Evolutionary conservation across 2,888 invertebrate genomes (phyloP).

Genomic region (Unio delphinus): DNA sequence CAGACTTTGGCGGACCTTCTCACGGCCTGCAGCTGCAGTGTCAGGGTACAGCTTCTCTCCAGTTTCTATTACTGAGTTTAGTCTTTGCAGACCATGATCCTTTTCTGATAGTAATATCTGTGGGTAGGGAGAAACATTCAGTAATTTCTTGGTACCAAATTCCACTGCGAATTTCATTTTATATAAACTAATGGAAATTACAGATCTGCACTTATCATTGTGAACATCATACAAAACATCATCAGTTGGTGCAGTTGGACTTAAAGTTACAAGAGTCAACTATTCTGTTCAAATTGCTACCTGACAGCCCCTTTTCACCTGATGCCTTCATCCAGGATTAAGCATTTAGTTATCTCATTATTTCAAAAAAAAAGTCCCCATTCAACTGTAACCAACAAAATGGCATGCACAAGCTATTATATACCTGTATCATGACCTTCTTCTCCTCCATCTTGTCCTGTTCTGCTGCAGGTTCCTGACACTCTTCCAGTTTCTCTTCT

Average conservation of each 20-base stretch:
- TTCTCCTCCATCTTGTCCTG: conserved; percentile 89
- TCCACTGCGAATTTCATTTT: too few relatives aligned
- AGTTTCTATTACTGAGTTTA: conserved; percentile 88
- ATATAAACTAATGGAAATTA: too few relatives aligned
- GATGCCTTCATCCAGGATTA: too few relatives aligned
- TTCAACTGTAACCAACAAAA: too few relatives aligned
- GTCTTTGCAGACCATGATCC: conserved; percentile 83
- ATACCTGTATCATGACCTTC: conserved; percentile 74
- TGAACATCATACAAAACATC: too few relatives aligned
- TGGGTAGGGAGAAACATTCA: conserved; percentile 1
- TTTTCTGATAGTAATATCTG: conserved; percentile 86
- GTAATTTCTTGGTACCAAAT: neutral
- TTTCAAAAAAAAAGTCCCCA: too few relatives aligned
- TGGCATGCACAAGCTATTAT: neutral
- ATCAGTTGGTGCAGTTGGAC: too few relatives aligned
- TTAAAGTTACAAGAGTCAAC: too few relatives aligned
- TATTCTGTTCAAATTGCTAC: too few relatives aligned
- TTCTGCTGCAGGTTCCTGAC: conserved; percentile 85
- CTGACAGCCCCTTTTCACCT: too few relatives aligned
- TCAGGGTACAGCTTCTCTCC: conserved; percentile 91
- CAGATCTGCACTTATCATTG: too few relatives aligned
- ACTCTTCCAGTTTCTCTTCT: conserved; percentile 86
- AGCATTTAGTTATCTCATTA: too few relatives aligned
- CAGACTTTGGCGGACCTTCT: conserved; percentile 85
- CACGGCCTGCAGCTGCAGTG: conserved; percentile 89